Percentiles rank a stretch among this genome's conserved stretches.
phyloP scores from a whole-genome alignment of 2,888 invertebrate species.

The Agriotes lineatus region DNA sequence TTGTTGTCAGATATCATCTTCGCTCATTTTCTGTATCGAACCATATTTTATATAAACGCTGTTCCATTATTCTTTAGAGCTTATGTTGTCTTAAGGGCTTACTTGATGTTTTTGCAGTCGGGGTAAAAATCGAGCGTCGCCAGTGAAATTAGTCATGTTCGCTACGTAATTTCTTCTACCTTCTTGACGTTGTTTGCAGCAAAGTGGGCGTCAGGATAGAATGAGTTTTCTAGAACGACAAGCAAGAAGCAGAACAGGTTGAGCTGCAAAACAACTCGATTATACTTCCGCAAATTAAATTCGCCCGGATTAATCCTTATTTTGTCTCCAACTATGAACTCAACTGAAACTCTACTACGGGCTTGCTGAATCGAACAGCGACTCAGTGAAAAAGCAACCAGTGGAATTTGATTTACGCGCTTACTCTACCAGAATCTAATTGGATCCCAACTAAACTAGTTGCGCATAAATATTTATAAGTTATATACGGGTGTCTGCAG shows the following conservation, averaged over 20 bases:
- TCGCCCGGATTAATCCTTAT: constrained; percentile 51
- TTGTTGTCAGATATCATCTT: constrained; percentile 55
- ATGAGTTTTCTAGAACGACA: constrained; percentile 39
- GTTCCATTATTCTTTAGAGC: constrained; percentile 40
- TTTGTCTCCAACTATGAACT: constrained; percentile 35
- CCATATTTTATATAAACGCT: constrained; percentile 36
- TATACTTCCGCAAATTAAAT: constrained; percentile 54
- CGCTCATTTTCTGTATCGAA: constrained; percentile 45
- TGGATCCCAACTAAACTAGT: constrained; percentile 12
- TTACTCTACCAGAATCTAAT: constrained; percentile 6
- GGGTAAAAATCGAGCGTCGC: constrained; percentile 14
- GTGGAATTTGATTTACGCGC: constrained; percentile 28
- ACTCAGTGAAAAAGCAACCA: constrained; percentile 22
- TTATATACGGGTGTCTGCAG: not conserved
- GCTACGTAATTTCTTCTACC: constrained; percentile 12
- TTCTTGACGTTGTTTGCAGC: constrained; percentile 27
- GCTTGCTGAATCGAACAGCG: constrained; percentile 5
- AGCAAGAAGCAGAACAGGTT: constrained; percentile 47
- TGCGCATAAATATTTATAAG: constrained; percentile 4
- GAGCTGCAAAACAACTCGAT: constrained; percentile 53
- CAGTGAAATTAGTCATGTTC: constrained; percentile 20
- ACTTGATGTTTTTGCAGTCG: constrained; percentile 8
- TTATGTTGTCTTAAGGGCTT: constrained; percentile 29
- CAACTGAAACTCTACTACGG: constrained; percentile 10
- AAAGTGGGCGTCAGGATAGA: constrained; percentile 26